These are phyloP conservation scores for Theonella swinhoei DNA, from an alignment of 37 sponge, comb jelly and placozoan species.

Conservation along the genomic window DNA sequence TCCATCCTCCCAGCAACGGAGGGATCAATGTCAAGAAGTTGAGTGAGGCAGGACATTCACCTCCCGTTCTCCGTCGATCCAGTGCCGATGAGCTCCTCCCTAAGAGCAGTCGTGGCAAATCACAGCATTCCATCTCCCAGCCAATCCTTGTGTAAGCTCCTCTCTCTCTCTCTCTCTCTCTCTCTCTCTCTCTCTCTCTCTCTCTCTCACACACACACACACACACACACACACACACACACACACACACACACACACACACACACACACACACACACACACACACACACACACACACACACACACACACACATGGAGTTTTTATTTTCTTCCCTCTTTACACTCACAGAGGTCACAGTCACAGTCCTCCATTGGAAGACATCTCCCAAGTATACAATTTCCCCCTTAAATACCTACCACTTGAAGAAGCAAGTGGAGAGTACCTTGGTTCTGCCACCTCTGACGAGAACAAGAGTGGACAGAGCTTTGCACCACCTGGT, in stretches of 20 bases:
- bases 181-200: conserved; percentile 12
- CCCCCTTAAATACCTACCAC: no score
- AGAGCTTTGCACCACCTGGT: no score
- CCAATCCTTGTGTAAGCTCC: not conserved
- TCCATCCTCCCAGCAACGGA: conserved; percentile 28
- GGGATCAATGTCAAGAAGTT: conserved; percentile 32
- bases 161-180: conserved; percentile 4
- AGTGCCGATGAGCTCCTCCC: not conserved
- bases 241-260: not conserved
- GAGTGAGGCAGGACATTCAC: not conserved
- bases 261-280: not conserved
- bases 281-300: not conserved
- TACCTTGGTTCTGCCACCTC: no score
- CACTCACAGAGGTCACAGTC: not conserved
- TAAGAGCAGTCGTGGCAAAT: not conserved
- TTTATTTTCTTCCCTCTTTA: not conserved
- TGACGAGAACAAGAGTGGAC: no score
- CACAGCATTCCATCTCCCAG: not conserved
- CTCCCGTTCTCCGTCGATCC: not conserved
- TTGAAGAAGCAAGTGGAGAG: no score
- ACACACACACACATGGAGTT: not conserved
- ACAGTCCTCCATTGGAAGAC: not conserved
- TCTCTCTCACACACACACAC: conserved; percentile 8
- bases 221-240: conserved; percentile 1
- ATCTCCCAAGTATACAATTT: not conserved